Conservation (phyloP, 2,888 invertebrate genomes). For the Polymixis lichenea region DNA sequence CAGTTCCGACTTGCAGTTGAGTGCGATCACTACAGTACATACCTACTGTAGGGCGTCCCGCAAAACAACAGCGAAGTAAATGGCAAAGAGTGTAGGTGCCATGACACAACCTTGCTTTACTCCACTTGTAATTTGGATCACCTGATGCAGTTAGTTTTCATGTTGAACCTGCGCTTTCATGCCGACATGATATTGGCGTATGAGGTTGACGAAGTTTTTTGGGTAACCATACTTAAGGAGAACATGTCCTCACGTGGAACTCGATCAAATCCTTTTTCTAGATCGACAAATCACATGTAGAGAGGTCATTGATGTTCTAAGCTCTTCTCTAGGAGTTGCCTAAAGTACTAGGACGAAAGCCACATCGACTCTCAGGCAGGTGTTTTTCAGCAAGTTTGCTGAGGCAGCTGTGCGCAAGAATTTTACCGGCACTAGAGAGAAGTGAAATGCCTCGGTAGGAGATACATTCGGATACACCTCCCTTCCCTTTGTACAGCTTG, state of each 20-base stretch:
- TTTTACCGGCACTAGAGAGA: background rate
- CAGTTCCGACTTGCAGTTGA: background rate
- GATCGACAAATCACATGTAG: background rate
- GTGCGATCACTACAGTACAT: background rate
- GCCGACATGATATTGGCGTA: conserved; percentile 4
- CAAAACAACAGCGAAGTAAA: background rate
- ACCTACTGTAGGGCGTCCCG: no score
- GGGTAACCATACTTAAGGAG: background rate
- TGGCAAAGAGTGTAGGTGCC: conserved; percentile 1
- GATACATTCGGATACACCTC: no score
- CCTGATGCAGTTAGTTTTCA: conserved; percentile 3
- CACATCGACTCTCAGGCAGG: background rate
- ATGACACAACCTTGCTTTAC: conserved; percentile 5
- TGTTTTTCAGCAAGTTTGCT: background rate
- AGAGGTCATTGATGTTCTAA: background rate
- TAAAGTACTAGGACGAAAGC: conserved; percentile 1
- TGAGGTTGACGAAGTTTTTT: conserved; percentile 13
- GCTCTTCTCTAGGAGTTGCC: conserved; percentile 18
- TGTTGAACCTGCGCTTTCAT: background rate
- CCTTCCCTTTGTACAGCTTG: no score
- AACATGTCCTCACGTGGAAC: conserved; percentile 6
- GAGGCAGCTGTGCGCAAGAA: background rate
- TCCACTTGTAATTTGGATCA: conserved; percentile 4
- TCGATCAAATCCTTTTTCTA: conserved; percentile 23
- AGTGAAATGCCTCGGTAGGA: no score